Conservation (phyloP, 2,888 invertebrate species). For the Aleiodes testaceus region DNA sequence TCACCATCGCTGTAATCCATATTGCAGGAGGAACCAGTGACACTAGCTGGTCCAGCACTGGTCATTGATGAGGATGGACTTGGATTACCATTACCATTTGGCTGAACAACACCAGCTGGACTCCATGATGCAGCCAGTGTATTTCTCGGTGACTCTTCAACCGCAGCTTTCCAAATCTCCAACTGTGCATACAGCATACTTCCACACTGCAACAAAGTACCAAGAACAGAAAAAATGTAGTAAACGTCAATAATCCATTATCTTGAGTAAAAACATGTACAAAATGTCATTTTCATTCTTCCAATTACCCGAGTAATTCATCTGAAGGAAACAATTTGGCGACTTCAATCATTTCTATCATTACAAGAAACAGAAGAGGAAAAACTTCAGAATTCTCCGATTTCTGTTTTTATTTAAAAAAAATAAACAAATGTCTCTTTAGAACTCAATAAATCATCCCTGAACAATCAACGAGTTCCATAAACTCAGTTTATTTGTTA, state of each 20-base stretch:
- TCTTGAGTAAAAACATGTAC: constrained; percentile 14
- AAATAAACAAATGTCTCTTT: too few relatives aligned
- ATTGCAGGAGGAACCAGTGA: constrained; percentile 66
- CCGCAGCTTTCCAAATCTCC: constrained; percentile 92
- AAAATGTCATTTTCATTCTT: constrained; percentile 9
- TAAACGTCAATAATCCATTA: constrained; percentile 9
- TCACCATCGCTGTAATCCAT: constrained; percentile 84
- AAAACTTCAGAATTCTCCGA: too few relatives aligned
- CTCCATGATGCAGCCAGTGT: constrained; percentile 68
- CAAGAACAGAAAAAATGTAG: constrained; percentile 29
- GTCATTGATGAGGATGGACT: constrained; percentile 62
- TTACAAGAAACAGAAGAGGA: too few relatives aligned
- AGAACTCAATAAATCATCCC: too few relatives aligned
- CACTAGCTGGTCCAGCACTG: constrained; percentile 59
- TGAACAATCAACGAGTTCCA: too few relatives aligned
- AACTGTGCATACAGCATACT: constrained; percentile 89
- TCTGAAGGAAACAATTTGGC: background rate
- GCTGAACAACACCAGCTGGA: constrained; percentile 65
- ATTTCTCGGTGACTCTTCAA: constrained; percentile 76
- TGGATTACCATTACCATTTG: constrained; percentile 60
- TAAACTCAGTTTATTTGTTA: background rate
- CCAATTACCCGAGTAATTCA: constrained; percentile 17
- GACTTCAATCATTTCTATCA: too few relatives aligned
- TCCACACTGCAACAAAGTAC: constrained; percentile 79
- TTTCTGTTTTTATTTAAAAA: too few relatives aligned